Evolutionary conservation across 2,113 vertebrate genomes (phyloP), one percentile per base, ranked within the genome.

Genomic region (Eidolon helvum): DNA sequence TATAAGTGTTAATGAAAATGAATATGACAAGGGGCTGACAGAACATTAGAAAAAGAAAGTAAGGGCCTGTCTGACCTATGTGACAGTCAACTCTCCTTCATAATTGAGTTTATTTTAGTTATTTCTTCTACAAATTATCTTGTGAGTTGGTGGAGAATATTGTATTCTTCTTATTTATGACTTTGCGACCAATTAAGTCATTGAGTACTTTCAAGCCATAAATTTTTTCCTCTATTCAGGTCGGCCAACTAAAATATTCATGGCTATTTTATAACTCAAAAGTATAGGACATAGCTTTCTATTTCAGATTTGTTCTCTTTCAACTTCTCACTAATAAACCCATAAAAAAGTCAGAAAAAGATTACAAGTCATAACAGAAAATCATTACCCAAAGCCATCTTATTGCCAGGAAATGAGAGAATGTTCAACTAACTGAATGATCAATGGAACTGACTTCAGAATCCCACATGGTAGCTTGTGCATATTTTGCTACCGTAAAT

Each of bases 101-200:
- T 91, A 85, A 96, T 90, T 78, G 57, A 94, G 89, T 91, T 97
- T 93, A 94, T 94, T 93, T 91, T 93, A 86, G 55, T 53, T 95
- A 83, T 69, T 87, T 96, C 75, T 96, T 88, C 87, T 69, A 68
- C 21, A 48, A 53, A 74, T 96, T 68, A 90, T 72, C 22, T 38
- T 43, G 15, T 74, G 59, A 92, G 69, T 91, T 95, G 92, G 18
- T 4, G 2, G 79, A 92, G 87, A 90, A 85, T 77, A 82, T 72
- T 63, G 33, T 48, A 65, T 22, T 59, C 57, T 71, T 95, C 53
- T 86, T 69, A 87, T 87, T 91, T 94, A 71, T 89, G 85, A 91
- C 43, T 95, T 90, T 80, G 65, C 94, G 71, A 80, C 30, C 53
- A 89, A 78, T 40, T 77, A 87, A 71, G 24, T 90, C 69, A 95